phyloP scores from a whole-genome alignment of 1,140 invertebrate species.

The Conus betulinus region DNA sequence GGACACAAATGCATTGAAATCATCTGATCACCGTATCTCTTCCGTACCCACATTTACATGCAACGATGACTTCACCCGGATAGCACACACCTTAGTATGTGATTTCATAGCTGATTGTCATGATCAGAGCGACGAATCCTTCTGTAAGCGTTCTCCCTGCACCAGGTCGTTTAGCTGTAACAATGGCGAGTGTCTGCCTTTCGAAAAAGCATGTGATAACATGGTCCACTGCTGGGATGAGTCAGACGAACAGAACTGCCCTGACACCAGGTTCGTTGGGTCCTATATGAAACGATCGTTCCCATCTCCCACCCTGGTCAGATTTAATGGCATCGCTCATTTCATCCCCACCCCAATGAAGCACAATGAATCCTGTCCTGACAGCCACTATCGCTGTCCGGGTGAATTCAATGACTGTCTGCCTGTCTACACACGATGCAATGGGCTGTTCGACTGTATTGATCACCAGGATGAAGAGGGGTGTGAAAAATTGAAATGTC shows the following conservation, averaged over 20 bases:
- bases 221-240: not conserved
- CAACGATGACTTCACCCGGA: not conserved
- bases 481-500: conserved; percentile 27
- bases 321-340: not conserved
- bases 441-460: conserved; percentile 17
- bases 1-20: too few relatives aligned
- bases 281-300: not conserved
- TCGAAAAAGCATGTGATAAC: not conserved
- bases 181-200: not conserved
- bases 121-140: not conserved
- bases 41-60: not conserved
- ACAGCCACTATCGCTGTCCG: conserved; percentile 8
- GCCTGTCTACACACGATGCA: conserved; percentile 22
- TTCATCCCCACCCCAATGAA: not conserved
- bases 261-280: not conserved
- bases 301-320: not conserved
- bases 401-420: not conserved
- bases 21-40: not conserved
- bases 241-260: conserved; percentile 14
- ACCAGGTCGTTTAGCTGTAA: not conserved
- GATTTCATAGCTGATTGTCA: not conserved
- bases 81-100: not conserved
- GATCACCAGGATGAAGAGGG: conserved; percentile 7
- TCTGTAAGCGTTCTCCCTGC: not conserved
- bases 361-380: not conserved